Conservation (phyloP, 2,797 vertebrate species). For the Glyptemys insculpta region DNA sequence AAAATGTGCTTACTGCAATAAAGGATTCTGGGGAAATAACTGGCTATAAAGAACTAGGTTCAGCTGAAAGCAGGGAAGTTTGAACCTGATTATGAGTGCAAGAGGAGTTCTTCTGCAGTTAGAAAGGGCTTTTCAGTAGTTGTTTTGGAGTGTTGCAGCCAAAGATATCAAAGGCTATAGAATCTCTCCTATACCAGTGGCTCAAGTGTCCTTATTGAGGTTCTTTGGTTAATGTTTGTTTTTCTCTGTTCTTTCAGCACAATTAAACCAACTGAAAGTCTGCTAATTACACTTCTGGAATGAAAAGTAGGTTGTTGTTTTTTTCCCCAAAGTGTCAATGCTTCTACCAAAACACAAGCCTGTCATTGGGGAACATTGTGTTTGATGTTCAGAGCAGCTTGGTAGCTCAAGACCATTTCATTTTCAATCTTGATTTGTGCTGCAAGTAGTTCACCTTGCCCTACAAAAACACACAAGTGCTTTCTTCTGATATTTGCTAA, state of each 20-base stretch:
- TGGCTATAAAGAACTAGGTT: not conserved
- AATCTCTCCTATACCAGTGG: not conserved
- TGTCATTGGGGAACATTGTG: not conserved
- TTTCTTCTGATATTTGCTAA: not conserved
- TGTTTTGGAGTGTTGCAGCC: not conserved
- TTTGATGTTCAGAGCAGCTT: constrained; percentile 34
- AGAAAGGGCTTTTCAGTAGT: not conserved
- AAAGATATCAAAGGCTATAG: not conserved
- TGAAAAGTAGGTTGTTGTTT: not conserved
- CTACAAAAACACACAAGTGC: not conserved
- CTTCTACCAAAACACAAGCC: not conserved
- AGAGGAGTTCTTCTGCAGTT: not conserved
- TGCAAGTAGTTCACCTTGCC: not conserved
- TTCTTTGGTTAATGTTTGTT: constrained; percentile 16
- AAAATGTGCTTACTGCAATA: not conserved
- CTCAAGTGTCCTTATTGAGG: not conserved
- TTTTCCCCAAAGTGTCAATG: constrained; percentile 22
- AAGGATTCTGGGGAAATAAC: not conserved
- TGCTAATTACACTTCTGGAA: not conserved
- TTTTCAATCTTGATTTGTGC: not conserved
- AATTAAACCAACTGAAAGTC: not conserved
- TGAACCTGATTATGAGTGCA: not conserved
- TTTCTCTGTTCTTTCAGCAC: not conserved
- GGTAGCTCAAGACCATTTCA: not conserved
- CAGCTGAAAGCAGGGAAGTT: not conserved